Evolutionary conservation across 2,888 invertebrate species (phyloP).

Genomic region (Agriopis marginaria): DNA sequence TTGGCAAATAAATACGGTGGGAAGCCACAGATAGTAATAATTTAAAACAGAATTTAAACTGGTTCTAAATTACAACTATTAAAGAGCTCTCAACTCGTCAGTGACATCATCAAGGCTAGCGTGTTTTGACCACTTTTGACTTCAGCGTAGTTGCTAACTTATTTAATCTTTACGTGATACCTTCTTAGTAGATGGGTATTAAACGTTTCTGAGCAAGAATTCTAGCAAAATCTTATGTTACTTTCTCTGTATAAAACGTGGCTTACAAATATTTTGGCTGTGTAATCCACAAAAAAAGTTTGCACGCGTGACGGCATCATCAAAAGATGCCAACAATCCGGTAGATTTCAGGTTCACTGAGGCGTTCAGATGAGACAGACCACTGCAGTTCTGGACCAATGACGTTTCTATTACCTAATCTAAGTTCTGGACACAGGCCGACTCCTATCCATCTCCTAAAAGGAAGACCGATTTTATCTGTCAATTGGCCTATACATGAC

Average conservation of each 20-base stretch:
- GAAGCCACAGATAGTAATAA: constrained; percentile 8
- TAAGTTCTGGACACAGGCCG: no score
- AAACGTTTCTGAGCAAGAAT: neutral
- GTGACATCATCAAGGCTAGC: constrained; percentile 32
- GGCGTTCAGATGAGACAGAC: no score
- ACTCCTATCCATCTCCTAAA: no score
- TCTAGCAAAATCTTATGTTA: neutral
- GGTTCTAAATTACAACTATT: constrained; percentile 28
- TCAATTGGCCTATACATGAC: no score
- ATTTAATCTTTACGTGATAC: neutral
- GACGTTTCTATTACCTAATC: no score
- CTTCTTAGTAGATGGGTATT: neutral
- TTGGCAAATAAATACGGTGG: neutral
- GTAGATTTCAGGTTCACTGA: no score
- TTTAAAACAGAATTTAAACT: constrained; percentile 16
- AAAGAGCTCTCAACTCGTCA: constrained; percentile 10
- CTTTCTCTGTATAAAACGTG: neutral
- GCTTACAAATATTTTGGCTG: neutral
- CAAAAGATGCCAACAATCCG: no score
- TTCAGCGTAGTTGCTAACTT: constrained; percentile 17
- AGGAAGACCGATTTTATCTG: no score
- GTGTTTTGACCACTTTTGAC: constrained; percentile 16
- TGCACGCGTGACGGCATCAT: no score
- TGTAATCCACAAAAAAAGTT: no score
- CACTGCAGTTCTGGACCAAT: no score